phyloP scores from a whole-genome alignment of 2,888 invertebrate species.

The Stenurella melanura region DNA sequence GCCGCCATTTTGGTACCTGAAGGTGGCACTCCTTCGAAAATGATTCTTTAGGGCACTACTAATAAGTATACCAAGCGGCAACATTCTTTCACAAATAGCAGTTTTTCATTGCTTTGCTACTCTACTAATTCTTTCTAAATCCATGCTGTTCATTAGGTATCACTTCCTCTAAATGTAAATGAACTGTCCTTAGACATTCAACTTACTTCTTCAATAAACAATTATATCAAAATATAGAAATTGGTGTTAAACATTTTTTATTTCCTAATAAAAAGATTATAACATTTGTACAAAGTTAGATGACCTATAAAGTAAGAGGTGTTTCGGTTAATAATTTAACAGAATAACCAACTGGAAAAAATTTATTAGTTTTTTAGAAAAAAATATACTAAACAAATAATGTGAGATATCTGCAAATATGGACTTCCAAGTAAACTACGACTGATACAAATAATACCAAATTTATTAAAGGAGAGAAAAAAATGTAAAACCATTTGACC shows the following conservation, averaged over 20 bases:
- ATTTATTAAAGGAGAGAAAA: neutral
- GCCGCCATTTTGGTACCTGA: too few species aligned
- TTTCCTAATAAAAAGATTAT: slow-evolving; percentile 1
- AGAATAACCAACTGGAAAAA: slow-evolving; percentile 16
- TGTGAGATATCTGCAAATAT: slow-evolving; percentile 3
- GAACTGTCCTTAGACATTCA: too few species aligned
- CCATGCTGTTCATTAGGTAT: too few species aligned
- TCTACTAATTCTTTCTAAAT: too few species aligned
- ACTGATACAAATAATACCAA: neutral
- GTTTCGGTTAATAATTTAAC: slow-evolving; percentile 8
- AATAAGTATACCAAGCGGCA: too few species aligned
- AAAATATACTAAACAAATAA: slow-evolving; percentile 33
- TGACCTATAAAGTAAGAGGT: neutral
- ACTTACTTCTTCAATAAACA: too few species aligned
- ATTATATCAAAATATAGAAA: neutral
- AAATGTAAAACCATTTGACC: slow-evolving; percentile 11
- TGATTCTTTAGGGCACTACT: too few species aligned
- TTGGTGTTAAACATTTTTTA: neutral
- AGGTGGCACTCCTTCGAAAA: too few species aligned
- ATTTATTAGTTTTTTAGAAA: slow-evolving; percentile 35
- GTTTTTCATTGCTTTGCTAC: too few species aligned
- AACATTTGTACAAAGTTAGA: neutral
- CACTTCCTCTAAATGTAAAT: too few species aligned
- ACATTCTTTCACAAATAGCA: too few species aligned
- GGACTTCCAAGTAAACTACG: neutral